Conservation (phyloP, 2,888 invertebrate genomes). For the Drosophila putrida region DNA sequence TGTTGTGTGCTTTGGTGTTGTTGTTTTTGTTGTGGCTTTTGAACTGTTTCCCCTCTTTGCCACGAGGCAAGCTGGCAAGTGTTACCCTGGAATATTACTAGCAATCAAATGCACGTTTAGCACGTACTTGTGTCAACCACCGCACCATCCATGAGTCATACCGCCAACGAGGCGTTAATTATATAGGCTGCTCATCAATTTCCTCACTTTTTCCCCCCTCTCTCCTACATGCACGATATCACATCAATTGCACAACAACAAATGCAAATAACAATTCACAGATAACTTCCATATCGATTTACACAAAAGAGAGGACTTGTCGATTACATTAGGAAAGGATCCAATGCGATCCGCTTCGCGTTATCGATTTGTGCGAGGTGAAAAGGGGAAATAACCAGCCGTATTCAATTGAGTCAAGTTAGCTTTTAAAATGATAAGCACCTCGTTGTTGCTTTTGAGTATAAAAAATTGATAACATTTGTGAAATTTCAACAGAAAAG, state of each 20-base stretch:
- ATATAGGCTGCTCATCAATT: slow-evolving; percentile 4
- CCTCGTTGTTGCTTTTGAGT: background rate
- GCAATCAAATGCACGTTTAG: slow-evolving; percentile 28
- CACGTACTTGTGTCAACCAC: slow-evolving; percentile 25
- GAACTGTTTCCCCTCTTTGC: slow-evolving; percentile 4
- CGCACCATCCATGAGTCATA: slow-evolving; percentile 41
- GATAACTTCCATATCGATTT: background rate
- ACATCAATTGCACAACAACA: slow-evolving; percentile 36
- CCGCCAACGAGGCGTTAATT: slow-evolving; percentile 37
- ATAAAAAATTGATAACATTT: background rate
- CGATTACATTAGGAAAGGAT: background rate
- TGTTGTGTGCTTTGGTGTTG: slow-evolving; percentile 1
- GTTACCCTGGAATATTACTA: slow-evolving; percentile 27
- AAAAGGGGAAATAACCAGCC: slow-evolving; percentile 12
- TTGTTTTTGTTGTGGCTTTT: slow-evolving; percentile 3
- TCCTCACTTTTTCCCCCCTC: background rate
- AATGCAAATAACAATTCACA: background rate
- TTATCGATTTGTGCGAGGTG: too few relatives aligned
- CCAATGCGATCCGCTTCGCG: background rate
- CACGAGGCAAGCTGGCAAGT: slow-evolving; percentile 37
- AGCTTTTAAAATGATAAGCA: too few relatives aligned
- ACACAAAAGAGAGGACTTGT: background rate
- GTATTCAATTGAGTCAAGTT: too few relatives aligned
- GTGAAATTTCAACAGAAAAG: slow-evolving; percentile 1
- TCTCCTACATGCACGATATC: background rate